Evolutionary conservation across 2,888 invertebrate species (phyloP).

Genomic region (Parascotia fuliginaria): DNA sequence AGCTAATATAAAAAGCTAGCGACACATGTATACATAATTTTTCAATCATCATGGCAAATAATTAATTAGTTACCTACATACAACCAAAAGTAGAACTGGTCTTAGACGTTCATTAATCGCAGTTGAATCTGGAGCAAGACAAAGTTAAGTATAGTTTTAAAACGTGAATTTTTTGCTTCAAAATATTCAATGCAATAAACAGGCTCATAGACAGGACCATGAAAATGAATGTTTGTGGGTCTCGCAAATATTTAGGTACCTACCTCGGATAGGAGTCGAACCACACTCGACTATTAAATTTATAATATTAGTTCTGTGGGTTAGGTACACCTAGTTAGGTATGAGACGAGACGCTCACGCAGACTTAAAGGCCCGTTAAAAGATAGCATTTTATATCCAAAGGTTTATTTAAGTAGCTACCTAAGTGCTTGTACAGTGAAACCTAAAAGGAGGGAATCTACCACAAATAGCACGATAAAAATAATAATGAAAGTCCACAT

Average conservation of each 20-base stretch:
- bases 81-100: constrained; percentile 1
- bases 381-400: not conserved
- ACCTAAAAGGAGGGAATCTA: not conserved
- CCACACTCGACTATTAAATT: no score
- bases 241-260: no score
- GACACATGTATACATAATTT: constrained; percentile 1
- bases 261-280: no score
- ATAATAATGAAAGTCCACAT: constrained; percentile 16
- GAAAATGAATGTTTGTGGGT: no score
- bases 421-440: not conserved
- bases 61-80: not conserved
- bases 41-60: constrained; percentile 21
- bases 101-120: not conserved
- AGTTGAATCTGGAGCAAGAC: no score
- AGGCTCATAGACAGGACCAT: no score
- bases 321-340: no score
- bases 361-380: not conserved
- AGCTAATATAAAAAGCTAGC: constrained; percentile 22
- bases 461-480: constrained; percentile 6
- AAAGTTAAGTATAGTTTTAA: no score
- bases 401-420: not conserved
- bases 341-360: no score
- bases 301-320: no score
- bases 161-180: no score
- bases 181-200: no score